phyloP scores from a whole-genome alignment of 1,140 invertebrate species.

The Bathynomus jamesi region DNA sequence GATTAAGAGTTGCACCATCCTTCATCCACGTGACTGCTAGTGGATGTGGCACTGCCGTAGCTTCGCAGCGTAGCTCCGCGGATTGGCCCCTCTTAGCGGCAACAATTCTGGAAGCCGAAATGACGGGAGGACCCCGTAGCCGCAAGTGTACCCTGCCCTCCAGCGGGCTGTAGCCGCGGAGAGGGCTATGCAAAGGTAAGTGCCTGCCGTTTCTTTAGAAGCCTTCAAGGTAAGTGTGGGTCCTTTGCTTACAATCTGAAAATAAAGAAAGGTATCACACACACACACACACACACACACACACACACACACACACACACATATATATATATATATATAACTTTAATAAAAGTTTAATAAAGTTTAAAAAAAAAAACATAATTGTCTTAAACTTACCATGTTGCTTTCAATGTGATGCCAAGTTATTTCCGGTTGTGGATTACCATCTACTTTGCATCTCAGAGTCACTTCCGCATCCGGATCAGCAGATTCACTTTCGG shows the following conservation, averaged over 20 bases:
- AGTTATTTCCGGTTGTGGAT: conserved; percentile 44
- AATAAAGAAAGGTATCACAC: no score
- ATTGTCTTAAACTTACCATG: neutral
- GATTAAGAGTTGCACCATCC: conserved; percentile 17
- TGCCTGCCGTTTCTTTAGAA: conserved; percentile 2
- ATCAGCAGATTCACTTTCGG: conserved; percentile 42
- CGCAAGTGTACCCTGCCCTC: conserved; percentile 31
- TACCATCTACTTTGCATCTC: conserved; percentile 45
- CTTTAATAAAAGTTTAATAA: no score
- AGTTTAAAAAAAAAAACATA: neutral
- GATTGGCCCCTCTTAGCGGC: conserved; percentile 18
- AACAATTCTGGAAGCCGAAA: conserved; percentile 22
- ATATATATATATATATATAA: neutral
- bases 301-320: no score
- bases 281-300: no score
- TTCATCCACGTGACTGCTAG: conserved; percentile 27
- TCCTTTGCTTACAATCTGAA: conserved; percentile 9
- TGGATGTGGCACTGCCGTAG: conserved; percentile 29
- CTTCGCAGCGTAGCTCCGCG: conserved; percentile 26
- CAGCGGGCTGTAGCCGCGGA: conserved; percentile 12
- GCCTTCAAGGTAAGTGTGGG: neutral
- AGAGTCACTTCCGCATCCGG: conserved; percentile 41
- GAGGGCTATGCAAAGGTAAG: conserved; percentile 12
- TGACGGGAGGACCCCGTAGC: conserved; percentile 24
- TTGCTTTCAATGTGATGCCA: conserved; percentile 38